Evolutionary conservation across 2,113 vertebrate species (phyloP).

Genomic region (Spermophilus dauricus): DNA sequence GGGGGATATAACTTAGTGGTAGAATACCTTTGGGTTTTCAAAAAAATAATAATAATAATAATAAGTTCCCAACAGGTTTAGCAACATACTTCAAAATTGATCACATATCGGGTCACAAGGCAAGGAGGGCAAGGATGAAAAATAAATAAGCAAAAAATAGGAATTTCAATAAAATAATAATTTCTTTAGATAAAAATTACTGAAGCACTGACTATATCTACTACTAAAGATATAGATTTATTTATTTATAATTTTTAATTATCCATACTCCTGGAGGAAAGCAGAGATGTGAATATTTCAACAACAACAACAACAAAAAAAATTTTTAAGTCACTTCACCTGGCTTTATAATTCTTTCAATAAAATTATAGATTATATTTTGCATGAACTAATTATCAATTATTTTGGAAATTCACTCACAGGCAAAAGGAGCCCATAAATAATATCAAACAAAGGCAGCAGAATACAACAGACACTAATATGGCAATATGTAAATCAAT

Average conservation of each 20-base stretch:
- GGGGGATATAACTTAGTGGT: no score
- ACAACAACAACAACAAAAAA: constrained; percentile 15
- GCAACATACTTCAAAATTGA: not conserved
- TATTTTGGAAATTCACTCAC: constrained; percentile 24
- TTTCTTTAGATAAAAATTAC: constrained; percentile 14
- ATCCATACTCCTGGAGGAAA: not conserved
- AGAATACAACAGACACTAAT: no score
- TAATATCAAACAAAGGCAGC: not conserved
- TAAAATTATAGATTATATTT: constrained; percentile 54
- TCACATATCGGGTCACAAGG: not conserved
- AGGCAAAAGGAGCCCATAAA: constrained; percentile 25
- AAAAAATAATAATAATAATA: not conserved
- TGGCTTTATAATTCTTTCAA: constrained; percentile 52
- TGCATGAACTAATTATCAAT: constrained; percentile 24
- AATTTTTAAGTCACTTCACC: constrained; percentile 6
- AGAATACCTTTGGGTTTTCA: no score
- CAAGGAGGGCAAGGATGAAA: not conserved
- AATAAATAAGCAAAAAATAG: not conserved
- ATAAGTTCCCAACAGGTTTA: not conserved
- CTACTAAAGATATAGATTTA: no score
- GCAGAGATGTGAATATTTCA: constrained; percentile 43
- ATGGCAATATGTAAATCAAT: no score
- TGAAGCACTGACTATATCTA: not conserved
- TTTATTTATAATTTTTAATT: not conserved
- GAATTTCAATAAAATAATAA: constrained; percentile 43